A percentile compares a stretch with the other conserved stretches of the same genome.
phyloP scores from a whole-genome alignment of 53 echinoderm and acorn worm species.

The Patiria pectinifera region DNA sequence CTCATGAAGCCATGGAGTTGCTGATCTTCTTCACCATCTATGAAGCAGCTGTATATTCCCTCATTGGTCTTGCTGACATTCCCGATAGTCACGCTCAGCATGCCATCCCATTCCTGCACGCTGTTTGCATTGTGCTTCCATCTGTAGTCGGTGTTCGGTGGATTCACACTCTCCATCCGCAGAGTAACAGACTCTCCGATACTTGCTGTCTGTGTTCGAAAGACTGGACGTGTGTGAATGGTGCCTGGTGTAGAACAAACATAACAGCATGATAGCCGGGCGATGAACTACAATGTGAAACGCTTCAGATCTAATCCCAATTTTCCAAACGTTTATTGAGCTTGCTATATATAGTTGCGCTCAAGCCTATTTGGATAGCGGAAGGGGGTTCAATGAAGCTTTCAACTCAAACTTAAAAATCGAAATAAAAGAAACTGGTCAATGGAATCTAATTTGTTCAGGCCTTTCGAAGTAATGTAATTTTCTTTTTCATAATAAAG shows the following conservation, averaged over 20 bases:
- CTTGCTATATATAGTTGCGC: too few relatives aligned
- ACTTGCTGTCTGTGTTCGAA: constrained; percentile 19
- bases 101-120: background rate
- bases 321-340: too few relatives aligned
- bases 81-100: constrained; percentile 4
- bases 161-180: background rate
- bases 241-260: background rate
- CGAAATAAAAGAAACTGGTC: too few relatives aligned
- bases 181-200: constrained; percentile 1
- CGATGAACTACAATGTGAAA: too few relatives aligned
- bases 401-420: too few relatives aligned
- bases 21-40: constrained; percentile 1
- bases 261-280: background rate
- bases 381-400: too few relatives aligned
- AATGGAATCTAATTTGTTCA: too few relatives aligned
- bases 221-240: background rate
- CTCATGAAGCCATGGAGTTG: constrained; percentile 12
- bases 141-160: constrained; percentile 3
- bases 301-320: too few relatives aligned
- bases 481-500: too few relatives aligned
- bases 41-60: constrained; percentile 51
- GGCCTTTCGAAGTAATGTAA: too few relatives aligned
- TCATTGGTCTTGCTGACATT: background rate
- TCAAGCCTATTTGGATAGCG: too few relatives aligned
- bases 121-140: constrained; percentile 7